Conservation (phyloP, 2,113 vertebrate genomes). For the Platanista minor region DNA sequence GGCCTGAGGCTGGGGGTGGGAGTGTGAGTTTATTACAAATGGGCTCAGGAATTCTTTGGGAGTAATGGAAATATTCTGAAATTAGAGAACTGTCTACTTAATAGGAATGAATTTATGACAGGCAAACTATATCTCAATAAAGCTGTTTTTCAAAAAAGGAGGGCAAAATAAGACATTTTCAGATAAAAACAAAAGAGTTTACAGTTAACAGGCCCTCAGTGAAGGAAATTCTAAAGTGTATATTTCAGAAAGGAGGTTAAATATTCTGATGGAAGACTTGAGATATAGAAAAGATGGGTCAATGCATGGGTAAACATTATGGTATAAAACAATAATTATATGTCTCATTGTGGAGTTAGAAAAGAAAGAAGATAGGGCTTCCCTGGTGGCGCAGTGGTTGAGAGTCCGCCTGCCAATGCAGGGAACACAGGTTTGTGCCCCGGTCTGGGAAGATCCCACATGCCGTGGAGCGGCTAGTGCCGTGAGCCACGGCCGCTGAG, state of each 20-base stretch:
- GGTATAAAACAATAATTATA: not conserved
- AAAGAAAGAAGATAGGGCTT: not conserved
- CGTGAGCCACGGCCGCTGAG: no score
- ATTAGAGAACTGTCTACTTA: not conserved
- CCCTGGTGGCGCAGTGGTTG: no score
- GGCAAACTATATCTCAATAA: not conserved
- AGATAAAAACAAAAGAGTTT: not conserved
- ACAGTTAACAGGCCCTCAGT: not conserved
- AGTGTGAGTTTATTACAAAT: not conserved
- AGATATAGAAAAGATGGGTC: not conserved
- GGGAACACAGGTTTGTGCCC: no score
- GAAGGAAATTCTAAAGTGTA: not conserved
- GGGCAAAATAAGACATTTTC: not conserved
- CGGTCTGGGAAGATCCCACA: rapidly evolving
- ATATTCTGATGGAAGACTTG: not conserved
- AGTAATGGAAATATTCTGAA: not conserved
- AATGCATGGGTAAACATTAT: not conserved
- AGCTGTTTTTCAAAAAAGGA: not conserved
- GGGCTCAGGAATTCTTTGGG: not conserved
- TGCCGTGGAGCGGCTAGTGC: rapidly evolving
- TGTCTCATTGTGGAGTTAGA: not conserved
- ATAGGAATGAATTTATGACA: not conserved
- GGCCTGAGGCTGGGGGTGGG: not conserved
- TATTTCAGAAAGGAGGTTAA: not conserved
- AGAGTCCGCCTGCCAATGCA: no score